Conservation (phyloP, 2,888 invertebrate species). For the Megalurothrips usitatus region DNA sequence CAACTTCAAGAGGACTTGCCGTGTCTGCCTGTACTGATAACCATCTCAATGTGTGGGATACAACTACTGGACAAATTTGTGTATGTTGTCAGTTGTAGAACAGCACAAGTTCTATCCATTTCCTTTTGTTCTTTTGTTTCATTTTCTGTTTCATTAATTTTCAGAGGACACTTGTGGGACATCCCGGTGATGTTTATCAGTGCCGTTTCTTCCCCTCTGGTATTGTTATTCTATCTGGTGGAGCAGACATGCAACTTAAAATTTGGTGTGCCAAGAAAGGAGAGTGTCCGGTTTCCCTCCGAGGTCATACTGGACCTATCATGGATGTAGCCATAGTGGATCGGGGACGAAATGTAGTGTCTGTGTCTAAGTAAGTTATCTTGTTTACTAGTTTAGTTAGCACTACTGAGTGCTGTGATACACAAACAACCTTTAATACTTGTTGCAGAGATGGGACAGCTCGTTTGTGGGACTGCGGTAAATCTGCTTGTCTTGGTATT, state of each 20-base stretch:
- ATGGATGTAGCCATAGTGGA: slow-evolving; percentile 61
- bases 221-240: slow-evolving; percentile 60
- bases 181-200: slow-evolving; percentile 62
- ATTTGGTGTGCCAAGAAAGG: slow-evolving; percentile 69
- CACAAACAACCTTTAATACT: background rate
- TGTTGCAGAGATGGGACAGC: slow-evolving; percentile 59
- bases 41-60: slow-evolving; percentile 60
- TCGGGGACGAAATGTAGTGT: slow-evolving; percentile 63
- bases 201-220: slow-evolving; percentile 69
- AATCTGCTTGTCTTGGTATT: slow-evolving; percentile 54
- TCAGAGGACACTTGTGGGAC: slow-evolving; percentile 55
- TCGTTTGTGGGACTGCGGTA: slow-evolving; percentile 65
- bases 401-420: background rate
- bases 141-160: slow-evolving; percentile 32
- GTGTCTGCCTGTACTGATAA: slow-evolving; percentile 59
- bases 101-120: background rate
- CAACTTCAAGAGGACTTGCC: slow-evolving; percentile 57
- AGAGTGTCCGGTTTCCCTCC: slow-evolving; percentile 60
- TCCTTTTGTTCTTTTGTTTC: background rate
- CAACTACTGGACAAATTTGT: slow-evolving; percentile 53
- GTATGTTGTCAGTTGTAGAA: slow-evolving; percentile 42
- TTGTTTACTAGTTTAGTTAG: background rate
- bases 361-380: slow-evolving; percentile 57
- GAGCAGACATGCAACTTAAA: slow-evolving; percentile 63
- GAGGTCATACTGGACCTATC: slow-evolving; percentile 62